A percentile compares a stretch with the other conserved stretches of the same genome.
Conservation (phyloP, 2,113 vertebrate species). For the Indicator maculatus region DNA sequence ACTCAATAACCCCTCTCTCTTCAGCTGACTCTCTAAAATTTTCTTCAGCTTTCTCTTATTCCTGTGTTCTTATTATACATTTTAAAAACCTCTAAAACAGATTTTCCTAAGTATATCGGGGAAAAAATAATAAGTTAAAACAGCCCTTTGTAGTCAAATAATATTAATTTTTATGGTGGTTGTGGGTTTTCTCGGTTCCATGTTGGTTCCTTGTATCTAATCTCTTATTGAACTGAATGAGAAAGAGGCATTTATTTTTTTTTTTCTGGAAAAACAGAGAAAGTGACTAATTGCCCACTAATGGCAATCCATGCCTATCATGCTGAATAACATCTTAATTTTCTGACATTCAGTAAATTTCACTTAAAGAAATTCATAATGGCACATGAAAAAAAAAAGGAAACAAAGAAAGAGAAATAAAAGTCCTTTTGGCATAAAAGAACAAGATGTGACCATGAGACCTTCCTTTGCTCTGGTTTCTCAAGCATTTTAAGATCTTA, state of each 20-base stretch:
- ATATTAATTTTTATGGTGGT: neutral
- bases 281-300: neutral
- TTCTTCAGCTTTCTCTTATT: neutral
- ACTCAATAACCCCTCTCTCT: neutral
- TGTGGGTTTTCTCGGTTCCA: neutral
- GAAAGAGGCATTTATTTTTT: neutral
- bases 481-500: neutral
- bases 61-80: neutral
- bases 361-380: neutral
- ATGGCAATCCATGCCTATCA: neutral
- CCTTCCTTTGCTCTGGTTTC: neutral
- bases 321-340: neutral
- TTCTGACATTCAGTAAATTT: neutral
- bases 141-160: neutral
- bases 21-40: neutral
- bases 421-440: neutral
- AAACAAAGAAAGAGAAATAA: neutral
- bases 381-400: neutral
- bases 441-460: neutral
- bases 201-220: neutral
- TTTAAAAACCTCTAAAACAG: accelerated
- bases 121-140: neutral
- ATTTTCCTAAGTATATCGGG: neutral
- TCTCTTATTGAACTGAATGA: neutral
- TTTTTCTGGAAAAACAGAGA: neutral